Conservation (phyloP, 2,797 vertebrate species). For the Oreochromis mossambicus region DNA sequence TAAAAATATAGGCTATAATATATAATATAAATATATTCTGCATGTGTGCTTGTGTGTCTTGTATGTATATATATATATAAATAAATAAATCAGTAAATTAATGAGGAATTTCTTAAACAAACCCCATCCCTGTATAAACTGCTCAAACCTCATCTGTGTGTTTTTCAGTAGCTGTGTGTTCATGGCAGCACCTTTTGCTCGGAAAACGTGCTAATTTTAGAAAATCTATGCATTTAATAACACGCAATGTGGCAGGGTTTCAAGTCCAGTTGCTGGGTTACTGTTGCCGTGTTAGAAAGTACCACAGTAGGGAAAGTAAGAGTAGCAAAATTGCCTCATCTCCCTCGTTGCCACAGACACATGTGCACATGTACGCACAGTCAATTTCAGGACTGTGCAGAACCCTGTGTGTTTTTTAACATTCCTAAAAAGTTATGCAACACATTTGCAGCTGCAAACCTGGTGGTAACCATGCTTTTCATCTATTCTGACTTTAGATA, state of each 20-base stretch:
- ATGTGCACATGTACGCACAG: neutral
- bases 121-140: neutral
- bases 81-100: too few relatives aligned
- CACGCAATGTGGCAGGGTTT: conserved; percentile 35
- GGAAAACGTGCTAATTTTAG: neutral
- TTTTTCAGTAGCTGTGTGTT: neutral
- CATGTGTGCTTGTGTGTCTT: neutral
- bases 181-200: neutral
- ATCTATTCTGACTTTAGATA: conserved; percentile 78
- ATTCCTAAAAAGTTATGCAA: neutral
- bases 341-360: neutral
- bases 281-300: conserved; percentile 70
- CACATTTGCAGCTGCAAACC: neutral
- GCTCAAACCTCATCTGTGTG: neutral
- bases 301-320: conserved; percentile 26
- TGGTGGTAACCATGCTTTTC: neutral
- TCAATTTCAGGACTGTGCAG: neutral
- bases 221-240: conserved; percentile 47
- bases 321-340: conserved; percentile 7
- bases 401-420: neutral
- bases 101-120: neutral
- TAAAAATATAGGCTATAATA: neutral
- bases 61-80: too few relatives aligned
- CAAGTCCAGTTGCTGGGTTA: conserved; percentile 80
- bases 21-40: neutral